Percentiles rank a stretch among this genome's conserved stretches.
These are phyloP conservation scores for Dolichallabes microphthalmus DNA, from an alignment of 2,113 vertebrate species.

Conservation along the genomic window DNA sequence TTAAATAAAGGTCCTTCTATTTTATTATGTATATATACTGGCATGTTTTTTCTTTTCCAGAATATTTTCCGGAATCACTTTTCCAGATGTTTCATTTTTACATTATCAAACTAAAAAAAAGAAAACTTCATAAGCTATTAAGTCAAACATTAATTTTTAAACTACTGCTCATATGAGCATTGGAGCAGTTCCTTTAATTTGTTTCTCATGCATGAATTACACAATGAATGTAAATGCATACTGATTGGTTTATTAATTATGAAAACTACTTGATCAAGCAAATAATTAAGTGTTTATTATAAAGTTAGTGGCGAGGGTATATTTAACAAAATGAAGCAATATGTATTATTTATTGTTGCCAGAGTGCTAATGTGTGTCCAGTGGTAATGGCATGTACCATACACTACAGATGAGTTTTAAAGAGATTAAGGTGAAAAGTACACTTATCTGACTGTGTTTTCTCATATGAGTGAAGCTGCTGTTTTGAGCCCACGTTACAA, in stretches of 20 bases:
- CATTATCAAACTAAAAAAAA: neutral
- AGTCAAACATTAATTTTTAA: neutral
- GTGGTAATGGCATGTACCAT: neutral
- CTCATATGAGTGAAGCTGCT: neutral
- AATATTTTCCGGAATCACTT: neutral
- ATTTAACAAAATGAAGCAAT: neutral
- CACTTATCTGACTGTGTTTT: neutral
- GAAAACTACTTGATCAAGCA: neutral
- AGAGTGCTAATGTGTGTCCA: neutral
- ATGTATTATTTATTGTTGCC: neutral
- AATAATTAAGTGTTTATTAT: neutral
- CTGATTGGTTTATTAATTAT: neutral
- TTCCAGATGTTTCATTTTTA: neutral
- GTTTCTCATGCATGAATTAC: neutral
- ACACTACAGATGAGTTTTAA: neutral
- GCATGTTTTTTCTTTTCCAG: neutral
- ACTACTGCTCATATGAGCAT: neutral
- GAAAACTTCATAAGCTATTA: neutral
- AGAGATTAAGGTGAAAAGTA: neutral
- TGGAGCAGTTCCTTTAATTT: neutral
- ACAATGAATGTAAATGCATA: neutral
- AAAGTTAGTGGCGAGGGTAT: neutral
- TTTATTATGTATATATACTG: neutral
- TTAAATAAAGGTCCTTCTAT: slow-evolving; percentile 10
- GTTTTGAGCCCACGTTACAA: neutral